Evolutionary conservation across 2,113 vertebrate genomes (phyloP).

Genomic region (Neogobius melanostomus): DNA sequence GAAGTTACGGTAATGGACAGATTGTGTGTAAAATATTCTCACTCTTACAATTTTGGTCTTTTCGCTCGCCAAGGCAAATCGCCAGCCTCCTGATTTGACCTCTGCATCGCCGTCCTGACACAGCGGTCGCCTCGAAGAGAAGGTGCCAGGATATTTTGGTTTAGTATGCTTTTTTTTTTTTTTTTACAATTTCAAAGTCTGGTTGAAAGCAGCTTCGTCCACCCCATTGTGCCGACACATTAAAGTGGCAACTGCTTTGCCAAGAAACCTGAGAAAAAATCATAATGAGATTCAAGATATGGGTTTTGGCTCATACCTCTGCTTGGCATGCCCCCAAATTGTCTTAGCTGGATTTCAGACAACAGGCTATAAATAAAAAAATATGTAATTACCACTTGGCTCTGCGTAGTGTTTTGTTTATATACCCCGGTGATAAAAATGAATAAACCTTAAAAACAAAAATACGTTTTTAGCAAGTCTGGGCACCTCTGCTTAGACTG

Average conservation of each 20-base stretch:
- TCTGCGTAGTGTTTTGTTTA: constrained; percentile 1
- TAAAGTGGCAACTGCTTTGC: not conserved
- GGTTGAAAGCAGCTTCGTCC: not conserved
- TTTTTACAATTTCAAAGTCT: not conserved
- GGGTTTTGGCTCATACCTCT: constrained; percentile 5
- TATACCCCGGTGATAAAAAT: too few species aligned
- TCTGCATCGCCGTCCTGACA: too few species aligned
- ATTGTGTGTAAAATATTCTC: too few species aligned
- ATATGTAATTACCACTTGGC: constrained; percentile 35
- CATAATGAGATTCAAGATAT: not conserved
- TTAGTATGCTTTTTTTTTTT: not conserved
- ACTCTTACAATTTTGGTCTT: too few species aligned
- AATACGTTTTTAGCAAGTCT: too few species aligned
- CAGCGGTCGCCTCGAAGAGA: too few species aligned
- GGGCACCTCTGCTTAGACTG: too few species aligned
- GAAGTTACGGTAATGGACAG: not conserved
- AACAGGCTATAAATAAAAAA: constrained; percentile 31
- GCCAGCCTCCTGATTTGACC: too few species aligned
- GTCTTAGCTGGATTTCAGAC: constrained; percentile 22
- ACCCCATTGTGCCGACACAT: not conserved
- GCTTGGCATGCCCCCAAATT: constrained; percentile 9
- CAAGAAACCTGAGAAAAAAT: not conserved
- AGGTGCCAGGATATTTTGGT: too few species aligned
- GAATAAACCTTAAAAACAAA: too few species aligned
- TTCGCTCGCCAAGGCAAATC: too few species aligned